Evolutionary conservation across 1,140 invertebrate genomes (phyloP).

Genomic region (Neotoxoptera formosana): DNA sequence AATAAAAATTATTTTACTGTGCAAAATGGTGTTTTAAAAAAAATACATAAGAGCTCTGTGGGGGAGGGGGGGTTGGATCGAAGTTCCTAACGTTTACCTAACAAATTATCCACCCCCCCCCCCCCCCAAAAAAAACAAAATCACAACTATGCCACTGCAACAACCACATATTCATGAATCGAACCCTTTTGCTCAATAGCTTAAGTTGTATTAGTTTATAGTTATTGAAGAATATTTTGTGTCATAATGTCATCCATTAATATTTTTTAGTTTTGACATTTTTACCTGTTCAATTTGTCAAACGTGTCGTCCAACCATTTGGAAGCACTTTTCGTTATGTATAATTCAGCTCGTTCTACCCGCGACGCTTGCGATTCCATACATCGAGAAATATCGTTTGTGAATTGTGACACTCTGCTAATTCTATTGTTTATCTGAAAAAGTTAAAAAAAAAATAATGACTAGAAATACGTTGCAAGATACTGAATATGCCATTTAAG

Average conservation of each 20-base stretch:
- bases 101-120: no score
- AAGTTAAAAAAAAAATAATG: neutral
- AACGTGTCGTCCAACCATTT: neutral
- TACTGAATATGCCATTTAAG: neutral
- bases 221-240: neutral
- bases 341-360: neutral
- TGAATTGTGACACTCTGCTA: neutral
- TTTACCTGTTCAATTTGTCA: constrained; percentile 37
- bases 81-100: no score
- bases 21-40: no score
- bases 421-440: constrained; percentile 36
- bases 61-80: no score
- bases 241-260: neutral
- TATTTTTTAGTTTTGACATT: neutral
- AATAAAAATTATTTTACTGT: no score
- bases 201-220: neutral
- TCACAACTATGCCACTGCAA: no score
- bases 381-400: constrained; percentile 31
- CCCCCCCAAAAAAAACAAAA: no score
- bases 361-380: constrained; percentile 22
- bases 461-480: neutral
- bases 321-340: constrained; percentile 4
- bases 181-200: neutral
- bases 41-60: no score
- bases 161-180: neutral